These are phyloP conservation scores for Prosopocoilus inquinatus DNA, from an alignment of 2,888 invertebrate genomes.

Conservation along the genomic window DNA sequence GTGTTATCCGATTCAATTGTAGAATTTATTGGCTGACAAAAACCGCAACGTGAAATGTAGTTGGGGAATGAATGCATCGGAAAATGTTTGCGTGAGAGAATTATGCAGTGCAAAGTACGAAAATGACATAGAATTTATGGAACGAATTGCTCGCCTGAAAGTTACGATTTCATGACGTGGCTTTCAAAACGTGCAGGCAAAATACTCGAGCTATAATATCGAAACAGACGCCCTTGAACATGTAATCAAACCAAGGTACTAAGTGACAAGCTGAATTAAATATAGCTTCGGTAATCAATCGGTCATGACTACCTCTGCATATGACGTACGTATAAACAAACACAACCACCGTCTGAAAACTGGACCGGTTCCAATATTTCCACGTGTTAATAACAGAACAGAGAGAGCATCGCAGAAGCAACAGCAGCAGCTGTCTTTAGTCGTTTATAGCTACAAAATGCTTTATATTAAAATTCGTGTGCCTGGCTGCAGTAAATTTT, in stretches of 20 bases:
- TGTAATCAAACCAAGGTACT: not conserved
- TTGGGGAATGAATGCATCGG: too few relatives aligned
- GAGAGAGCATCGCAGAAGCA: not conserved
- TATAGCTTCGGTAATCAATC: constrained; percentile 9
- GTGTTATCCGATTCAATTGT: too few relatives aligned
- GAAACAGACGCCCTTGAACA: not conserved
- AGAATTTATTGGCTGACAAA: too few relatives aligned
- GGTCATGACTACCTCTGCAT: constrained; percentile 8
- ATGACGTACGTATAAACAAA: constrained; percentile 12
- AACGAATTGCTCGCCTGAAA: too few relatives aligned
- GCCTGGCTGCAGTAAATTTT: too few relatives aligned
- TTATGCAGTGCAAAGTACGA: too few relatives aligned
- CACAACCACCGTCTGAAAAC: constrained; percentile 12
- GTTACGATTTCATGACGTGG: too few relatives aligned
- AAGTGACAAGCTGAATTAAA: not conserved
- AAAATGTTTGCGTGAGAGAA: too few relatives aligned
- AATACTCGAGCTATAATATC: not conserved
- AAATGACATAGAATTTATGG: too few relatives aligned
- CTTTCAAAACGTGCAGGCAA: too few relatives aligned
- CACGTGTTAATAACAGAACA: constrained; percentile 8
- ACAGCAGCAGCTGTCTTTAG: not conserved
- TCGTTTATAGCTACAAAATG: not conserved
- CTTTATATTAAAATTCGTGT: not conserved
- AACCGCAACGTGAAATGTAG: too few relatives aligned
- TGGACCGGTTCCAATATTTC: constrained; percentile 10